These are phyloP conservation scores for Rattus norvegicus DNA, from an alignment of 2,113 vertebrate genomes.

Conservation along the genomic window DNA sequence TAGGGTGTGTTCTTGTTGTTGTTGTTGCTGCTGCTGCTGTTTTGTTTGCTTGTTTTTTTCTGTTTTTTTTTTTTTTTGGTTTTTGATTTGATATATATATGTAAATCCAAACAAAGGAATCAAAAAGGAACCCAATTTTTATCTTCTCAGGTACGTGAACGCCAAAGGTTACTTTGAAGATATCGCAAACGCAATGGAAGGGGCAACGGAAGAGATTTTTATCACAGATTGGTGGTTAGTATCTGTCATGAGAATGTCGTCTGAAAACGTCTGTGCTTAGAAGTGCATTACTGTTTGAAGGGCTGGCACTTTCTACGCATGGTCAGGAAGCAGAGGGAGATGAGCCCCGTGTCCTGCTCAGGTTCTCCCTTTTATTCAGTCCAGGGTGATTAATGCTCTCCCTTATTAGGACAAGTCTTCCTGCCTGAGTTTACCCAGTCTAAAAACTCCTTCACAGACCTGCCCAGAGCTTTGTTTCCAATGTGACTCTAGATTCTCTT, in stretches of 20 bases:
- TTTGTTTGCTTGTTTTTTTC: neutral
- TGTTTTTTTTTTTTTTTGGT: neutral
- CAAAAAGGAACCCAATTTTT: neutral
- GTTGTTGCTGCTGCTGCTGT: too few species aligned
- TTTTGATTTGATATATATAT: neutral
- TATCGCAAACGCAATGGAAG: conserved; percentile 95
- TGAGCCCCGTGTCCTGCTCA: neutral
- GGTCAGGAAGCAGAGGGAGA: neutral
- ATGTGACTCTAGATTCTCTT: neutral
- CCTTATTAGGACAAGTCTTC: neutral
- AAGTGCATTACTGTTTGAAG: neutral
- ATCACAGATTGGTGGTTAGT: conserved; percentile 99
- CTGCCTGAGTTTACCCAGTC: neutral
- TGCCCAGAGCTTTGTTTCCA: neutral
- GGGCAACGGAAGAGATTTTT: conserved; percentile 96
- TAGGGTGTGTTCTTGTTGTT: fast-evolving
- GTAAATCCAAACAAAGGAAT: neutral
- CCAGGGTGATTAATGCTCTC: neutral
- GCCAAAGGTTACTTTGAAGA: conserved; percentile 97
- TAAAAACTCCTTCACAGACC: neutral
- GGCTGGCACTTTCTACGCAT: neutral
- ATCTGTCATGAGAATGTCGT: conserved; percentile 51
- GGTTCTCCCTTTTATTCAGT: neutral
- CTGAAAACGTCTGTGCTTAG: conserved; percentile 19
- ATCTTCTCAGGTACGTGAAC: conserved; percentile 94